Percentiles rank a stretch among this genome's conserved stretches.
Conservation (phyloP, 2,797 vertebrate genomes). For the Fistularia tabacaria region DNA sequence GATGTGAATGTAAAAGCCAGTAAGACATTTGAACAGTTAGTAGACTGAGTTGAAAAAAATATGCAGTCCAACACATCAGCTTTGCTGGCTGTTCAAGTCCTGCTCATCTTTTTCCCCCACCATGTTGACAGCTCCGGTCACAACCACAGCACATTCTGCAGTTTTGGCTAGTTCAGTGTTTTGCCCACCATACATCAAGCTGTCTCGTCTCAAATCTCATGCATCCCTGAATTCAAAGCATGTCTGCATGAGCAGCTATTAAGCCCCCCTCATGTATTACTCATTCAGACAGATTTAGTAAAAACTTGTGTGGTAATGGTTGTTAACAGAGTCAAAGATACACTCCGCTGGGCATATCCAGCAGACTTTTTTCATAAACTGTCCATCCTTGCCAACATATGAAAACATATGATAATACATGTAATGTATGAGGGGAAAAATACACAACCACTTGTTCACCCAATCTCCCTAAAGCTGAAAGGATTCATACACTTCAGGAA, state of each 20-base stretch:
- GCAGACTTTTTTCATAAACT: no score
- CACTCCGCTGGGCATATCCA: no score
- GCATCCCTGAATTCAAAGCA: background rate
- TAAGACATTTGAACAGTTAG: no score
- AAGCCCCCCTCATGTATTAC: conserved; percentile 7
- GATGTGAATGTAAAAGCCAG: no score
- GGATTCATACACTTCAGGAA: conserved; percentile 33
- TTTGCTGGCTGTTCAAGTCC: conserved; percentile 5
- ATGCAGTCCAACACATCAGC: background rate
- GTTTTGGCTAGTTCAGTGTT: background rate
- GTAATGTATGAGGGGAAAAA: background rate
- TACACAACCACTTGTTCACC: background rate
- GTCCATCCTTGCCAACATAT: background rate
- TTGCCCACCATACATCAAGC: conserved; percentile 7
- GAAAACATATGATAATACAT: background rate
- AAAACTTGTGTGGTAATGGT: conserved; percentile 14
- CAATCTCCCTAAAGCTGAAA: background rate
- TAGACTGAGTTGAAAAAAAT: background rate
- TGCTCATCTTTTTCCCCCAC: conserved; percentile 8
- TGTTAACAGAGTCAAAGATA: background rate
- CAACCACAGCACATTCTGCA: background rate
- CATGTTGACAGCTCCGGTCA: conserved; percentile 18
- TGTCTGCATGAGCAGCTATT: conserved; percentile 4
- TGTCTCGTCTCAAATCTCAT: conserved; percentile 2
- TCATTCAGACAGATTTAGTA: conserved; percentile 11